A percentile compares a stretch with the other conserved stretches of the same genome.
Conservation (phyloP, 2,113 vertebrate species). For the Petroica traversi region DNA sequence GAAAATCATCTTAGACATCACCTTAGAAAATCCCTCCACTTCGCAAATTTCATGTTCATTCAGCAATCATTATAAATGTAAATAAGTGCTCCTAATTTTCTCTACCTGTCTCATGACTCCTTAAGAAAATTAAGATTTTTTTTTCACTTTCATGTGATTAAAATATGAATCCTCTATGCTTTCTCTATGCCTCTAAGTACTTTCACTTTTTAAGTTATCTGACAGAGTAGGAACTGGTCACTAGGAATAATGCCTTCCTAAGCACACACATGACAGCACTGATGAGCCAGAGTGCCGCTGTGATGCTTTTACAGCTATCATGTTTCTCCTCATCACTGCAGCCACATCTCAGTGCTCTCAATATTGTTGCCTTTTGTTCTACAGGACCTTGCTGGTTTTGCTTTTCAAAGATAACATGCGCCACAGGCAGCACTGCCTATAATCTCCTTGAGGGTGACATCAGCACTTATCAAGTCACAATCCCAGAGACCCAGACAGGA, state of each 20-base stretch:
- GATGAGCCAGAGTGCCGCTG: neutral
- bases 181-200: neutral
- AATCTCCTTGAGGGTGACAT: neutral
- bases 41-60: neutral
- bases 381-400: neutral
- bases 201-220: neutral
- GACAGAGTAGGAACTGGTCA: neutral
- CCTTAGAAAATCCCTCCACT: fast-evolving
- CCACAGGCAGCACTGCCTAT: neutral
- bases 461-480: neutral
- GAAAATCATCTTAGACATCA: neutral
- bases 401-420: slow-evolving; percentile 16
- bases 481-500: neutral
- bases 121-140: neutral
- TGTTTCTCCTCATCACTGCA: neutral
- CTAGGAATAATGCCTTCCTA: neutral
- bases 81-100: neutral
- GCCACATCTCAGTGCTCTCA: slow-evolving; percentile 19
- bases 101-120: neutral
- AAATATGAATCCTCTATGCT: neutral
- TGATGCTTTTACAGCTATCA: neutral
- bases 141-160: neutral
- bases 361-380: slow-evolving; percentile 14
- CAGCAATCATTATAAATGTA: neutral
- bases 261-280: neutral